Evolutionary conservation across 37 sponge, comb jelly and placozoan genomes (phyloP), one percentile per base, ranked within the genome.

Genomic region (Halichondria panicea): DNA sequence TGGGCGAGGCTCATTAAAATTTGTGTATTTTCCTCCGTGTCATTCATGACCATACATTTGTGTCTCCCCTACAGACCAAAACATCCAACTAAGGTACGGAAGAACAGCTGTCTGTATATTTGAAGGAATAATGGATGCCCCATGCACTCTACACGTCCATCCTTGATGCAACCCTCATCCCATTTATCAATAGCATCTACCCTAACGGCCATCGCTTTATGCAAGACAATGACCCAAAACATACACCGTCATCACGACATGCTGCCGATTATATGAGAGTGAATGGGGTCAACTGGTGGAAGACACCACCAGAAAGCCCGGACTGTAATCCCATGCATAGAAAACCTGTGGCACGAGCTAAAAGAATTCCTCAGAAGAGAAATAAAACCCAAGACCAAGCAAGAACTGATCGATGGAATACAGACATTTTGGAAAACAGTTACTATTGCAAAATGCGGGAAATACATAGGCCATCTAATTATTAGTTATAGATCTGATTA

Each of bases 221-320:
- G 82, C 62, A 55, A 42, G 80, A 80, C 66, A 78, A 78, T 40
- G 79, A 66, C 36, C 65, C 52, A 13, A 76, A 60, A 74, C 32
- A 76, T n/a, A n/a, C n/a, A n/a, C n/a, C n/a, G n/a, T n/a, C 75
- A 37, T 74, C 62, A 32, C 42, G 32, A 22, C 44, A 21, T 52
- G 66, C 77, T 25, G 34, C 22, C 54, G 67, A 28, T 11, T 78
- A 55, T 43, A 55, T 66, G 15, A 69, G 11, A 6, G 42, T 56
- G 40, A 34, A 50, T n/a, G 25, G 28, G 30, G 38, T 66, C 12
- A 70, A 80, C 36, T 80, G 80, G 80, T 80, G 62, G 70, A 55
- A 58, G 34, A 80, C 71, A 6, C 63, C 80, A 25, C 48, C 80
- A 42, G 80, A 80, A 30, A 38, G 42, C 18, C 77, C 77, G n/a